A percentile compares a stretch with the other conserved stretches of the same genome.
Evolutionary conservation across 2,888 invertebrate genomes (phyloP).

Genomic region (Melanostoma scalare): DNA sequence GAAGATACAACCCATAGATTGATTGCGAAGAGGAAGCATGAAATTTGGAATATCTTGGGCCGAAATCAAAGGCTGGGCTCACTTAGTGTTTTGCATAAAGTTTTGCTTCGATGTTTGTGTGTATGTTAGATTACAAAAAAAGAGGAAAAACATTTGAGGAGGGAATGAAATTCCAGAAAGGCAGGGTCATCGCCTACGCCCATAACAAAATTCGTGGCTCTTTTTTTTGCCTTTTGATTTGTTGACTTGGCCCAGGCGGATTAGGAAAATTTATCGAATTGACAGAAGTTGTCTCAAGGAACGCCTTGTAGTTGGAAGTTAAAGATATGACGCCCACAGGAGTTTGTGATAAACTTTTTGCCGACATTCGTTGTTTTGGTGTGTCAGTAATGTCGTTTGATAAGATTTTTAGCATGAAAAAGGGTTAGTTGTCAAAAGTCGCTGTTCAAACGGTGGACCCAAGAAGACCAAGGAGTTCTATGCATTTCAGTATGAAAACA

Average conservation of each 20-base stretch:
- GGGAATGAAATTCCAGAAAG: conserved; percentile 57
- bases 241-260: conserved; percentile 39
- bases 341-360: conserved; percentile 5
- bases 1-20: conserved; percentile 4
- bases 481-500: too few relatives aligned
- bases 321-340: conserved; percentile 8
- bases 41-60: conserved; percentile 12
- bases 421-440: too few relatives aligned
- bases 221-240: conserved; percentile 18
- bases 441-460: too few relatives aligned
- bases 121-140: not conserved
- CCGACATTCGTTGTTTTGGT: not conserved
- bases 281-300: conserved; percentile 13
- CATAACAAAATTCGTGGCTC: conserved; percentile 16
- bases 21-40: conserved; percentile 23
- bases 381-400: too few relatives aligned
- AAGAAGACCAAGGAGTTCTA: too few relatives aligned
- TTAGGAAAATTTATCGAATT: conserved; percentile 54
- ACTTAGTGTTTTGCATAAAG: conserved; percentile 37
- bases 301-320: conserved; percentile 15
- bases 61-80: conserved; percentile 53
- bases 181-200: conserved; percentile 44
- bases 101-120: conserved; percentile 11
- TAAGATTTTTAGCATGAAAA: too few relatives aligned
- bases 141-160: conserved; percentile 10